These are phyloP conservation scores for Aphodius granarius DNA, from an alignment of 2,888 invertebrate species.

Conservation along the genomic window DNA sequence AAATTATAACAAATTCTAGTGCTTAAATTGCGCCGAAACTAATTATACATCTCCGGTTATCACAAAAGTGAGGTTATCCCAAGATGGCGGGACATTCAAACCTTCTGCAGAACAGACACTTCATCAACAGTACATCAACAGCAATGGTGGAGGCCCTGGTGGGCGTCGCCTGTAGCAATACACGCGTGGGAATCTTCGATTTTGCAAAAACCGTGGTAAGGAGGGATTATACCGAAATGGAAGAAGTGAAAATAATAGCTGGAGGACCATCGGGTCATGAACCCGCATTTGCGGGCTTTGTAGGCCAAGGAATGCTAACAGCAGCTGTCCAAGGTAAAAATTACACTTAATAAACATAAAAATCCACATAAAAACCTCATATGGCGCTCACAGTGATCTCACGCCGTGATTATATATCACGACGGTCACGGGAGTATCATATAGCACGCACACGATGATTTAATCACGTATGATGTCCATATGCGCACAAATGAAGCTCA, in stretches of 20 bases:
- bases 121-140: conserved; percentile 26
- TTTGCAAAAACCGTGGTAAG: conserved; percentile 48
- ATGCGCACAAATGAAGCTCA: too few relatives aligned
- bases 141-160: conserved; percentile 32
- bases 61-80: background rate
- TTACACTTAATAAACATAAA: too few relatives aligned
- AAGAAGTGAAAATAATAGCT: conserved; percentile 62
- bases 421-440: too few relatives aligned
- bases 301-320: conserved; percentile 79
- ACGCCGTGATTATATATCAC: too few relatives aligned
- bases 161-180: conserved; percentile 37
- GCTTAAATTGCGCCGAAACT: background rate
- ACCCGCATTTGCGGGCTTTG: conserved; percentile 65
- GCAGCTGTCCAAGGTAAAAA: conserved; percentile 71
- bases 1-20: background rate
- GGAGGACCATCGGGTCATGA: conserved; percentile 89
- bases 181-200: conserved; percentile 45
- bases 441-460: too few relatives aligned
- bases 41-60: background rate
- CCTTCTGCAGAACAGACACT: conserved; percentile 11
- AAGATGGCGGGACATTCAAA: background rate
- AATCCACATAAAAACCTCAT: too few relatives aligned
- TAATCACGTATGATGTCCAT: too few relatives aligned
- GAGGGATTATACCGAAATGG: conserved; percentile 43
- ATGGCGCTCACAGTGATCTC: too few relatives aligned